Percentiles rank a stretch among this genome's conserved stretches.
Conservation (phyloP, 1,140 invertebrate genomes). For the Bombus superbus region DNA sequence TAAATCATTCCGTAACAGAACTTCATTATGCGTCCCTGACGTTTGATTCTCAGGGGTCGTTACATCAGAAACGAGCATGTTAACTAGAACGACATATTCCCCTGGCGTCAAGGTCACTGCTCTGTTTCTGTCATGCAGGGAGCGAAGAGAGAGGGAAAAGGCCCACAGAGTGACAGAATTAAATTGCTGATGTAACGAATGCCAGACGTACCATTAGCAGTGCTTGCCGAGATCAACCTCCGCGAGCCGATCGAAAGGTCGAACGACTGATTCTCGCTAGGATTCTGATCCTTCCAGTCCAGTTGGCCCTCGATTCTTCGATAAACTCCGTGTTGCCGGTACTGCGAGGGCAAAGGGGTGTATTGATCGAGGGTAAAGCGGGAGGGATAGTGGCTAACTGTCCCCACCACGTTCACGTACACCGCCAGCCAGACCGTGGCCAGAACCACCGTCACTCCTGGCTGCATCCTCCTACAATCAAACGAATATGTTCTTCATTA, state of each 20-base stretch:
- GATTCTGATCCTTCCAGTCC: conserved; percentile 51
- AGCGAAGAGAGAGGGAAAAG: background rate
- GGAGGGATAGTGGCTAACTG: conserved; percentile 62
- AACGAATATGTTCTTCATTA: conserved; percentile 68
- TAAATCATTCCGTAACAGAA: background rate
- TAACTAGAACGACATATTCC: conserved; percentile 29
- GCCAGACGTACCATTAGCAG: conserved; percentile 13
- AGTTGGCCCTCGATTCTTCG: conserved; percentile 28
- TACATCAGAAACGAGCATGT: conserved; percentile 15
- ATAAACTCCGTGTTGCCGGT: conserved; percentile 62
- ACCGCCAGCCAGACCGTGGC: conserved; percentile 75
- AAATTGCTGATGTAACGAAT: conserved; percentile 53
- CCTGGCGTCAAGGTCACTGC: conserved; percentile 4
- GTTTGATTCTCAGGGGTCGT: background rate
- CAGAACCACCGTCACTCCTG: conserved; percentile 75
- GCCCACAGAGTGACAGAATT: conserved; percentile 42
- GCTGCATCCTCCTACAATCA: conserved; percentile 78
- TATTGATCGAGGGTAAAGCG: conserved; percentile 79
- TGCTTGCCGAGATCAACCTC: conserved; percentile 36
- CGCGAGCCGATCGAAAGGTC: conserved; percentile 50
- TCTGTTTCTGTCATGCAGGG: conserved; percentile 18
- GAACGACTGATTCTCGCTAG: conserved; percentile 46
- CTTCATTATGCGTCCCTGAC: background rate
- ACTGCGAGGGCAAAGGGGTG: conserved; percentile 73
- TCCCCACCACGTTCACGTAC: conserved; percentile 67